Evolutionary conservation across 1,140 invertebrate species (phyloP).

Genomic region (Doryteuthis pealeii): DNA sequence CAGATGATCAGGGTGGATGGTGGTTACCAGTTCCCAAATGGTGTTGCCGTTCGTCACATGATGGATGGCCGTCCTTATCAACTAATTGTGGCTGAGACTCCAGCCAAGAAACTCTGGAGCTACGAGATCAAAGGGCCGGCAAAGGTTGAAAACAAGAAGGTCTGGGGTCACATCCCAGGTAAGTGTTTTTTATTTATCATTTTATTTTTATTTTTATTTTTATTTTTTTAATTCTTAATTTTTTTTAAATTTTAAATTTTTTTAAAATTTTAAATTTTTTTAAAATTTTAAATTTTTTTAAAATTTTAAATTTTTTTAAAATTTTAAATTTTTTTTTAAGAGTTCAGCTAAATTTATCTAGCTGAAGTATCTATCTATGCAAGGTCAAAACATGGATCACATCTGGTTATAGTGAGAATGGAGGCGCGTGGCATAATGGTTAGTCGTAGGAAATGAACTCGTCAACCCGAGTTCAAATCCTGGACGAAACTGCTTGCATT

Average conservation of each 20-base stretch:
- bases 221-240: no score
- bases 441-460: no score
- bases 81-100: constrained; percentile 55
- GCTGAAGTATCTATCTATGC: no score
- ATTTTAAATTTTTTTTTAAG: no score
- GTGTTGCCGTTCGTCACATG: constrained; percentile 46
- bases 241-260: neutral
- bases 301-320: no score
- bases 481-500: no score
- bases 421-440: no score
- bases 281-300: no score
- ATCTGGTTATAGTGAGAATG: no score
- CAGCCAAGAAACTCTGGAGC: constrained; percentile 46
- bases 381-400: no score
- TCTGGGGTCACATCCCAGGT: constrained; percentile 51
- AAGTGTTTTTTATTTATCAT: neutral
- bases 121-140: constrained; percentile 47
- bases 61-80: constrained; percentile 33
- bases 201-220: neutral
- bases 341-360: no score
- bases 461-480: no score
- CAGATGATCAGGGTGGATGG: constrained; percentile 40
- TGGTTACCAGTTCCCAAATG: constrained; percentile 49
- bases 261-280: neutral
- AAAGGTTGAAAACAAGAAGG: constrained; percentile 33